Percentiles rank a stretch among this genome's conserved stretches.
phyloP scores from a whole-genome alignment of 2,888 invertebrate genomes.

The Eristalis pertinax region DNA sequence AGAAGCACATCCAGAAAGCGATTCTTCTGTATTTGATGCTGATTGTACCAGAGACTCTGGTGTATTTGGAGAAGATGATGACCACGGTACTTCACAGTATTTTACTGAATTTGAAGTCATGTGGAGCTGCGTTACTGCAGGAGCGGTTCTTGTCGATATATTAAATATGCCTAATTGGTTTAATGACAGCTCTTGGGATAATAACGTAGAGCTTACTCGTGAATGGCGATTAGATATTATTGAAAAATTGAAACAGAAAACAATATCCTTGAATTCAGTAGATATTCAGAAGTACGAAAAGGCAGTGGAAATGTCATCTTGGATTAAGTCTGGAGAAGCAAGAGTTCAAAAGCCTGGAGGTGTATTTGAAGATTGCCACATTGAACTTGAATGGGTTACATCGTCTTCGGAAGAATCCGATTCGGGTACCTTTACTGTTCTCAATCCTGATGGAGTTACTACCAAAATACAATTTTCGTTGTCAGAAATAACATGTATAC shows the following conservation, averaged over 20 bases:
- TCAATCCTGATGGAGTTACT: slow-evolving; percentile 89
- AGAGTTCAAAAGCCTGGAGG: slow-evolving; percentile 84
- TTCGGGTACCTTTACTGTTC: slow-evolving; percentile 88
- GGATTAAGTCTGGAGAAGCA: slow-evolving; percentile 92
- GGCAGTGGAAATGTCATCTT: slow-evolving; percentile 92
- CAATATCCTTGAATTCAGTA: slow-evolving; percentile 81
- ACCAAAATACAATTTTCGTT: slow-evolving; percentile 89
- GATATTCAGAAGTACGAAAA: slow-evolving; percentile 86
- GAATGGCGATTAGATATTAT: slow-evolving; percentile 90
- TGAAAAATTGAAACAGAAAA: slow-evolving; percentile 85
- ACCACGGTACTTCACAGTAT: slow-evolving; percentile 84
- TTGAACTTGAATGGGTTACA: slow-evolving; percentile 92
- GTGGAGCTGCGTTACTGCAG: slow-evolving; percentile 91
- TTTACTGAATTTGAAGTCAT: slow-evolving; percentile 91
- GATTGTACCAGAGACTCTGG: slow-evolving; percentile 87
- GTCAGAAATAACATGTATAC: slow-evolving; percentile 89
- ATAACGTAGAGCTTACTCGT: slow-evolving; percentile 86
- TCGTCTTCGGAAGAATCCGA: slow-evolving; percentile 84
- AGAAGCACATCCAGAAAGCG: slow-evolving; percentile 93
- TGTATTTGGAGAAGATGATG: slow-evolving; percentile 90
- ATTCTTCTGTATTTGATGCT: slow-evolving; percentile 90
- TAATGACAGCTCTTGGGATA: slow-evolving; percentile 83
- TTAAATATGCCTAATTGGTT: slow-evolving; percentile 91
- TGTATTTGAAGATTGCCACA: slow-evolving; percentile 87
- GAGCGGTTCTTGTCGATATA: slow-evolving; percentile 90